A percentile compares a stretch with the other conserved stretches of the same genome.
Evolutionary conservation across 2,113 vertebrate genomes (phyloP).

Genomic region (Embiotoca jacksoni): DNA sequence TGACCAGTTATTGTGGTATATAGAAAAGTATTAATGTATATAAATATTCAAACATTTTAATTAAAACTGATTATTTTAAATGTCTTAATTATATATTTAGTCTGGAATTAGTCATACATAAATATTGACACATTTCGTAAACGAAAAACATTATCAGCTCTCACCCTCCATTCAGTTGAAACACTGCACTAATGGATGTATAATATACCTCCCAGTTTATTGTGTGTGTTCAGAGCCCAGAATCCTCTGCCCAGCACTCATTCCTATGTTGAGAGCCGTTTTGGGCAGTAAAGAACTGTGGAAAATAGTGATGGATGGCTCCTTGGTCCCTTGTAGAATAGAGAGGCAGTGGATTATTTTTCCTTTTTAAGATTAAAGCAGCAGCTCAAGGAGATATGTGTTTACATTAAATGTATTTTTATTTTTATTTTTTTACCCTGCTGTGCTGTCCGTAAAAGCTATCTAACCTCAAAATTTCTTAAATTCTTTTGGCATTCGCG

Average conservation of each 20-base stretch:
- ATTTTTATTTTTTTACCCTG: conserved; percentile 10
- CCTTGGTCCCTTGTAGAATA: conserved; percentile 69
- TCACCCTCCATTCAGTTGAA: conserved; percentile 4
- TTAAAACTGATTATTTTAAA: too few relatives aligned
- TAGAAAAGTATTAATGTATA: too few relatives aligned
- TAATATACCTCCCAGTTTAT: conserved; percentile 35
- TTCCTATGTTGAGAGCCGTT: conserved; percentile 68
- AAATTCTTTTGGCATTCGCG: conserved; percentile 20
- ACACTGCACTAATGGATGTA: conserved; percentile 37
- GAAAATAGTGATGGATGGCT: conserved; percentile 74
- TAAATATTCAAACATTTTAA: too few relatives aligned
- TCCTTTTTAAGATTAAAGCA: conserved; percentile 58
- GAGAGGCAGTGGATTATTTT: conserved; percentile 44
- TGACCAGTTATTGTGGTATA: background rate
- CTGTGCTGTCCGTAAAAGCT: conserved; percentile 41
- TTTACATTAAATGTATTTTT: conserved; percentile 61
- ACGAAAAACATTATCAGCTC: conserved; percentile 13
- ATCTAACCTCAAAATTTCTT: conserved; percentile 48
- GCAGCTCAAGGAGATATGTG: conserved; percentile 59
- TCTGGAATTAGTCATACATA: too few relatives aligned
- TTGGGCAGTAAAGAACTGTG: conserved; percentile 62
- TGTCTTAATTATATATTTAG: background rate
- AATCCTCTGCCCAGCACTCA: conserved; percentile 47
- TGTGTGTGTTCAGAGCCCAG: conserved; percentile 41
- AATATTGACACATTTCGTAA: background rate